These are phyloP conservation scores for Clanis bilineata DNA, from an alignment of 2,888 invertebrate genomes.

Conservation along the genomic window DNA sequence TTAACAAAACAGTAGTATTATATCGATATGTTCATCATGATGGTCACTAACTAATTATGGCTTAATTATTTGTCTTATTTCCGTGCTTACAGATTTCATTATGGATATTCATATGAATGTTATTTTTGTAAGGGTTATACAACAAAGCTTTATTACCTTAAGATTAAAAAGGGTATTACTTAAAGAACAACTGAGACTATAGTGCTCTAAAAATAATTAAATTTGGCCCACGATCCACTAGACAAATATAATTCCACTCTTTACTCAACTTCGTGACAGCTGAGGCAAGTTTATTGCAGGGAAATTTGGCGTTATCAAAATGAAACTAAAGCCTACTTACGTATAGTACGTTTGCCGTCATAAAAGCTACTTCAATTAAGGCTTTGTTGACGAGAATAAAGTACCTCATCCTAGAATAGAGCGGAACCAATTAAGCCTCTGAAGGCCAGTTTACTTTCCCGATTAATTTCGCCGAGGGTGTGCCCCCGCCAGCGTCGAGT, in stretches of 20 bases:
- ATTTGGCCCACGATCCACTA: background rate
- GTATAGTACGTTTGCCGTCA: slow-evolving; percentile 23
- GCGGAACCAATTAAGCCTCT: slow-evolving; percentile 59
- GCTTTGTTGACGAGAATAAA: slow-evolving; percentile 47
- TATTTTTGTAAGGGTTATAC: no score
- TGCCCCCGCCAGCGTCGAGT: slow-evolving; percentile 42
- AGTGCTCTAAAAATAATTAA: background rate
- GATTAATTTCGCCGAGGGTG: slow-evolving; percentile 64
- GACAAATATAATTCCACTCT: background rate
- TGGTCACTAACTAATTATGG: no score
- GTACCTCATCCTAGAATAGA: slow-evolving; percentile 47
- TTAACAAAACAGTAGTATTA: background rate
- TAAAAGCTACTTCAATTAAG: slow-evolving; percentile 43
- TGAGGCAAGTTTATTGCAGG: background rate
- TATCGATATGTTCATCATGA: no score
- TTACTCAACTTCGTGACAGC: background rate
- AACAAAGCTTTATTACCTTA: no score
- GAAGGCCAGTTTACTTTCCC: slow-evolving; percentile 71
- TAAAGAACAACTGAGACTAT: no score
- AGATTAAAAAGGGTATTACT: no score
- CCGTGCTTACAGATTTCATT: no score
- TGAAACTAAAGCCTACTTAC: background rate
- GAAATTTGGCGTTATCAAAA: background rate
- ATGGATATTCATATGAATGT: no score
- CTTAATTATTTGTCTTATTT: no score